Evolutionary conservation across 2,797 vertebrate species (phyloP).

Genomic region (Mormyrus proboscirostris): DNA sequence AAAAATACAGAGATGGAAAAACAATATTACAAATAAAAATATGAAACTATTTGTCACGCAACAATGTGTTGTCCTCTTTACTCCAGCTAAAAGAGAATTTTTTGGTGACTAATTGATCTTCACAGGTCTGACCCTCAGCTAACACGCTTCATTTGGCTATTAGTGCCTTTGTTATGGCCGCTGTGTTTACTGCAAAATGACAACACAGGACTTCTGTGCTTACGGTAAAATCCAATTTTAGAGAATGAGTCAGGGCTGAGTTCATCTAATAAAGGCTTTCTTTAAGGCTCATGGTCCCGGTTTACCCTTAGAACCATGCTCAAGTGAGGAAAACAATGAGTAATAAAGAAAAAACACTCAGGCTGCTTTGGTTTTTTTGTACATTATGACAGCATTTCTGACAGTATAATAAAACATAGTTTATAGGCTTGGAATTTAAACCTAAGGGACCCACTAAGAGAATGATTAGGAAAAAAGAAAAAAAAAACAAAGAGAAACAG

Average conservation of each 20-base stretch:
- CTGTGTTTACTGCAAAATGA: not conserved
- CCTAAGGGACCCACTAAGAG: not conserved
- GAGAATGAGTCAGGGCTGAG: not conserved
- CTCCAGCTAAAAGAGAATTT: not conserved
- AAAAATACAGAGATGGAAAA: not conserved
- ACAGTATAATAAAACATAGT: not conserved
- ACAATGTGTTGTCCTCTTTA: too few species aligned
- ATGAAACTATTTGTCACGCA: not conserved
- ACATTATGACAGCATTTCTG: not conserved
- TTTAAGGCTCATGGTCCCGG: not conserved
- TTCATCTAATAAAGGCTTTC: slow-evolving; percentile 9
- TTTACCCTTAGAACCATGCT: not conserved
- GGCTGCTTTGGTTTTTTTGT: not conserved
- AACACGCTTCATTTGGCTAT: not conserved
- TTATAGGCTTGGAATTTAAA: not conserved
- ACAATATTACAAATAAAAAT: not conserved
- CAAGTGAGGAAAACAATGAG: not conserved
- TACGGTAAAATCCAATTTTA: not conserved
- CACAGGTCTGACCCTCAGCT: not conserved
- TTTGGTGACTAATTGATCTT: slow-evolving; percentile 6
- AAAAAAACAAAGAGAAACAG: not conserved
- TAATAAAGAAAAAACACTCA: not conserved
- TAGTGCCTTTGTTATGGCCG: not conserved
- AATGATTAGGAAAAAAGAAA: not conserved
- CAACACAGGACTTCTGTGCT: not conserved